Conservation (phyloP, 1,140 invertebrate genomes). For the Papilio polyxenes region DNA sequence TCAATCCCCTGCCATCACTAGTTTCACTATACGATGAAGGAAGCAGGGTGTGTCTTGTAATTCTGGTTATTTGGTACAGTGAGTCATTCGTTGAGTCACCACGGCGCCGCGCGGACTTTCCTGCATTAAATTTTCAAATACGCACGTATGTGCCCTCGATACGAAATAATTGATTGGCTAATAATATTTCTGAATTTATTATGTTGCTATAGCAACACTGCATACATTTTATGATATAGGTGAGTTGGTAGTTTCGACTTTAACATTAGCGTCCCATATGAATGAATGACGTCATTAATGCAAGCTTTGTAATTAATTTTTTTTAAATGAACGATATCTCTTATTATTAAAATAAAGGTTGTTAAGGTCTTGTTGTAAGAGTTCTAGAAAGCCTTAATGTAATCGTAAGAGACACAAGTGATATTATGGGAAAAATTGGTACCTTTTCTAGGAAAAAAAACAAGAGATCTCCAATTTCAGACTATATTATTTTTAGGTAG, state of each 20-base stretch:
- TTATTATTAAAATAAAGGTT: no score
- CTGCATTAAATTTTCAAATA: slow-evolving; percentile 41
- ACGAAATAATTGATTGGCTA: background rate
- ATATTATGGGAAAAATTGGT: no score
- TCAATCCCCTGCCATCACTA: slow-evolving; percentile 25
- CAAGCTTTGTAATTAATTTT: background rate
- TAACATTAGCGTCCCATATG: background rate
- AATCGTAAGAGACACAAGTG: no score
- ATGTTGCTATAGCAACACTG: background rate
- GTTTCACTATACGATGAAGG: slow-evolving; percentile 10
- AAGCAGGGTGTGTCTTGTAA: slow-evolving; percentile 40
- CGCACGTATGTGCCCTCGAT: background rate
- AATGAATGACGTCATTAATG: background rate
- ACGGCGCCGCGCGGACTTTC: slow-evolving; percentile 43
- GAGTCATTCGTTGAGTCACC: slow-evolving; percentile 46
- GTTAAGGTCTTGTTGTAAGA: no score
- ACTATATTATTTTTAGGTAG: no score
- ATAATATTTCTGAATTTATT: slow-evolving; percentile 6
- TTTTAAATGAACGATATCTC: no score
- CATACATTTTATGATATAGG: background rate
- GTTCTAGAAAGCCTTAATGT: no score
- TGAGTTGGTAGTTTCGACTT: background rate
- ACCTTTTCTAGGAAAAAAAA: no score
- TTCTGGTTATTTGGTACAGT: slow-evolving; percentile 38
- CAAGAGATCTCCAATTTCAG: no score